These are phyloP conservation scores for Harpalus rubripes DNA, from an alignment of 2,888 invertebrate genomes.

Conservation along the genomic window DNA sequence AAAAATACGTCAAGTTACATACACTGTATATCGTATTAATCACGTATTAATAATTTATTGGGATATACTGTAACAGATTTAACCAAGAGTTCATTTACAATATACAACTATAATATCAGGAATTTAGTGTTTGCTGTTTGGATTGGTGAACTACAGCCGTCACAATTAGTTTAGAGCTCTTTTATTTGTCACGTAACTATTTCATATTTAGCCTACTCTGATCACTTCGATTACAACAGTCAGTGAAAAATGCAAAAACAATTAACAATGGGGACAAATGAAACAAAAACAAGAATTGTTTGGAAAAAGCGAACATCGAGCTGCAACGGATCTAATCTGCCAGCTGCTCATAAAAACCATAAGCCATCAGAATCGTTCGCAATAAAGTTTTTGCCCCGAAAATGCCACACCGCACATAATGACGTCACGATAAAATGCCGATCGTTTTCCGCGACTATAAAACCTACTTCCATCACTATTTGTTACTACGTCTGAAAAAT, in stretches of 20 bases:
- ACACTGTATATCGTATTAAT: no score
- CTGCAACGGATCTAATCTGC: slow-evolving; percentile 59
- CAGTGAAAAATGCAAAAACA: slow-evolving; percentile 16
- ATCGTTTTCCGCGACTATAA: slow-evolving; percentile 59
- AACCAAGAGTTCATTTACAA: not conserved
- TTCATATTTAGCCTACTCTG: not conserved
- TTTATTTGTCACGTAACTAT: not conserved
- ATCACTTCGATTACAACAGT: not conserved
- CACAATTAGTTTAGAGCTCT: not conserved
- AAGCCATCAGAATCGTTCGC: slow-evolving; percentile 64
- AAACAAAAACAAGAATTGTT: slow-evolving; percentile 33
- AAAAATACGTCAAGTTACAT: no score
- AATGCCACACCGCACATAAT: slow-evolving; percentile 64
- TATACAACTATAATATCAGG: not conserved
- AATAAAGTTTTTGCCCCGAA: slow-evolving; percentile 61
- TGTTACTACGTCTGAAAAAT: not conserved
- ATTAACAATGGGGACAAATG: slow-evolving; percentile 11
- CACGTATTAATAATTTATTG: no score
- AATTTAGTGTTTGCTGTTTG: no score
- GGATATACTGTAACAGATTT: no score
- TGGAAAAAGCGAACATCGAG: slow-evolving; percentile 21
- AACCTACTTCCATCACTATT: slow-evolving; percentile 49
- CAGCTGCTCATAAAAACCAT: slow-evolving; percentile 63
- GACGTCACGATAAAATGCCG: slow-evolving; percentile 60
- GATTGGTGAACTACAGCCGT: no score